These are phyloP conservation scores for Linnaemya tessellans DNA, from an alignment of 2,888 invertebrate genomes.

Conservation along the genomic window DNA sequence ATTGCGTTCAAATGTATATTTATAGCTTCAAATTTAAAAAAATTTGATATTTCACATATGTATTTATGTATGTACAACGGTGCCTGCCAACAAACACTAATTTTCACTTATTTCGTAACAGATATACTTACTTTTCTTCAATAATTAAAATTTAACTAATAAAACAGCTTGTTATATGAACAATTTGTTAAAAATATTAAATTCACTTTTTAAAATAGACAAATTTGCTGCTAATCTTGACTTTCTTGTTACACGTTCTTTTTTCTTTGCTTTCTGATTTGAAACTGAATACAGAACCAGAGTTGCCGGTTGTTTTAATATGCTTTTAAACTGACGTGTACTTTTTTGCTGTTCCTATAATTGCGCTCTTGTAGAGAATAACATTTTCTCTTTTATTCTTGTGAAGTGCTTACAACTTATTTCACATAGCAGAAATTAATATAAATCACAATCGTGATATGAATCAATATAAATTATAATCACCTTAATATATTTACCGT, in stretches of 20 bases:
- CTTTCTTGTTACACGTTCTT: conserved; percentile 65
- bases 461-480: too few species aligned
- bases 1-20: too few species aligned
- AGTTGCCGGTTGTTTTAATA: conserved; percentile 80
- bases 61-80: conserved; percentile 2
- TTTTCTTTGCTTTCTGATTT: conserved; percentile 78
- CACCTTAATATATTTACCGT: too few species aligned
- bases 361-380: conserved; percentile 68
- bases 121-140: conserved; percentile 64
- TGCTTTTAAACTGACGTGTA: conserved; percentile 73
- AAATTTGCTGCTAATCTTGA: conserved; percentile 17
- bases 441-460: neutral
- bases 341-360: conserved; percentile 47
- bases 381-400: conserved; percentile 74
- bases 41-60: neutral
- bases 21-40: too few species aligned
- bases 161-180: conserved; percentile 20
- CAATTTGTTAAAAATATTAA: conserved; percentile 23
- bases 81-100: conserved; percentile 8
- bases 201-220: conserved; percentile 30
- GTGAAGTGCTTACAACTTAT: conserved; percentile 60
- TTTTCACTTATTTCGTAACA: conserved; percentile 20
- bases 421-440: conserved; percentile 18
- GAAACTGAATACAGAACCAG: conserved; percentile 80
- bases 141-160: conserved; percentile 18